A percentile compares a stretch with the other conserved stretches of the same genome.
Conservation (phyloP, 1,140 invertebrate genomes). For the Dreissena polymorpha region DNA sequence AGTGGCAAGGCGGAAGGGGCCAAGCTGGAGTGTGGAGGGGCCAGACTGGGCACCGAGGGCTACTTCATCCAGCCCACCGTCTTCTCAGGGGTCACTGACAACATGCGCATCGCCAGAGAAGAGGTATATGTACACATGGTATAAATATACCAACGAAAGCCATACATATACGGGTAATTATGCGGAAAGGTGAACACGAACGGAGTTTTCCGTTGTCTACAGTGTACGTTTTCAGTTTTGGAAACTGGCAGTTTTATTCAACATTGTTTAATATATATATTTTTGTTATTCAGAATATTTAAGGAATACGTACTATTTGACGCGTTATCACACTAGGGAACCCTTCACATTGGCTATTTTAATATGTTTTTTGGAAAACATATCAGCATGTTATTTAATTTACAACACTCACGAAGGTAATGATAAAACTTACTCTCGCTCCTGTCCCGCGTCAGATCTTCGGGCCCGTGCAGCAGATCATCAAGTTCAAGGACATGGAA, state of each 20-base stretch:
- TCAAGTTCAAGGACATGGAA: conserved; percentile 92
- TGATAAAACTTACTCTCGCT: no score
- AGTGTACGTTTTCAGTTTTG: background rate
- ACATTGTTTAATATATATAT: background rate
- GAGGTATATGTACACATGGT: conserved; percentile 83
- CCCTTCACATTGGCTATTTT: no score
- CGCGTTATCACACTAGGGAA: no score
- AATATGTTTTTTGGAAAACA: no score
- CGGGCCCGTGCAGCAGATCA: conserved; percentile 92
- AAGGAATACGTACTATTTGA: no score
- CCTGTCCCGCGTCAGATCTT: conserved; percentile 85
- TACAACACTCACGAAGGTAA: no score
- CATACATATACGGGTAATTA: background rate
- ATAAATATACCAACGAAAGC: no score
- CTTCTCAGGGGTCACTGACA: conserved; percentile 93
- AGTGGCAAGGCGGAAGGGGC: conserved; percentile 93
- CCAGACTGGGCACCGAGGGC: conserved; percentile 85
- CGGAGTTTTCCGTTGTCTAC: background rate
- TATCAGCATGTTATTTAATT: no score
- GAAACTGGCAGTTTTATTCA: background rate
- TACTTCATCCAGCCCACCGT: conserved; percentile 98
- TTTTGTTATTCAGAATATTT: no score
- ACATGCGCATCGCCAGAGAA: conserved; percentile 94
- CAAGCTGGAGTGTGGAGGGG: conserved; percentile 90
- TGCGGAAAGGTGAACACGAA: no score